Conservation (phyloP, 2,888 invertebrate species). For the Chrysolina oricalcia region DNA sequence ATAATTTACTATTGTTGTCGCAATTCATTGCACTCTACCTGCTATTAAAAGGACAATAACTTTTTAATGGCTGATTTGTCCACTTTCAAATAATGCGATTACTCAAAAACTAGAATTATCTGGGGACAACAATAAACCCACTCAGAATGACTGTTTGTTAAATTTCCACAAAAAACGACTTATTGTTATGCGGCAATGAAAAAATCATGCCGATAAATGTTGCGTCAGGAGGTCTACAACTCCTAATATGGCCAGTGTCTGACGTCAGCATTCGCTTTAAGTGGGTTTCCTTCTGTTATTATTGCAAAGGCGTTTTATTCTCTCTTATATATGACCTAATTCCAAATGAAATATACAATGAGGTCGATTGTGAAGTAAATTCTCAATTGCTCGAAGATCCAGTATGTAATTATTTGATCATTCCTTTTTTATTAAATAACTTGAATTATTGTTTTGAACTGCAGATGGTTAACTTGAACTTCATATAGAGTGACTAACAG, state of each 20-base stretch:
- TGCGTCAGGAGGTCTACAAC: slow-evolving; percentile 20
- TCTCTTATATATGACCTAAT: slow-evolving; percentile 40
- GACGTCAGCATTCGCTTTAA: slow-evolving; percentile 27
- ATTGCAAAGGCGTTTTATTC: slow-evolving; percentile 45
- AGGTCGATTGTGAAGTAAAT: slow-evolving; percentile 29
- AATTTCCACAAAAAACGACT: slow-evolving; percentile 18
- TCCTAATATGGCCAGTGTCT: slow-evolving; percentile 28
- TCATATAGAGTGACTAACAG: not conserved
- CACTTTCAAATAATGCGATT: not conserved
- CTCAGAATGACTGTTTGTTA: slow-evolving; percentile 3
- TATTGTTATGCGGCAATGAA: slow-evolving; percentile 9
- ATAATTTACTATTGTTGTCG: too few relatives aligned
- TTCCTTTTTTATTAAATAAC: slow-evolving; percentile 22
- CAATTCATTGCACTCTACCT: too few relatives aligned
- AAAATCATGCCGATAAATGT: slow-evolving; percentile 27
- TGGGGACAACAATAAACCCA: slow-evolving; percentile 8
- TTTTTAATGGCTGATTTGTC: not conserved
- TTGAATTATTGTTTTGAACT: slow-evolving; percentile 41
- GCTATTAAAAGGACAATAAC: not conserved
- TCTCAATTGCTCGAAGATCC: slow-evolving; percentile 31
- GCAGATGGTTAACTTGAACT: slow-evolving; percentile 36
- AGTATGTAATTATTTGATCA: not conserved
- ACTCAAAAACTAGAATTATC: not conserved
- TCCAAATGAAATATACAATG: slow-evolving; percentile 39
- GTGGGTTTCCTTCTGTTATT: slow-evolving; percentile 40